These are phyloP conservation scores for Nerophis lumbriciformis DNA, from an alignment of 2,113 vertebrate genomes.

Conservation along the genomic window DNA sequence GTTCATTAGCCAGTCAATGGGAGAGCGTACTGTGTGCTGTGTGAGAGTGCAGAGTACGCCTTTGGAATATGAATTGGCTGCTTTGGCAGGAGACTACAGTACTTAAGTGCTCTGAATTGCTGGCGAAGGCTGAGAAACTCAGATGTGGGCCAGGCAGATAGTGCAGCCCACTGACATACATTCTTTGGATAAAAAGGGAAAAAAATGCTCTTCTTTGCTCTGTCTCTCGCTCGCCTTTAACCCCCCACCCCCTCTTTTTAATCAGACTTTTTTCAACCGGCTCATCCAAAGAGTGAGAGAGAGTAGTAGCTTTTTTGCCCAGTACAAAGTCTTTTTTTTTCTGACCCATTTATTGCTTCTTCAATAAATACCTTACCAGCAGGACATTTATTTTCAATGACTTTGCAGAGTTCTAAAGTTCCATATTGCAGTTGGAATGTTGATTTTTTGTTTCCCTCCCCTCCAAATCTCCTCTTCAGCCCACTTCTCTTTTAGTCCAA, in stretches of 20 bases:
- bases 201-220: conserved; percentile 19
- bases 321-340: conserved; percentile 2
- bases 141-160: conserved; percentile 47
- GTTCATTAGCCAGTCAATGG: conserved; percentile 43
- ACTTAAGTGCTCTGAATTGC: conserved; percentile 39
- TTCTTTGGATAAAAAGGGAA: conserved; percentile 51
- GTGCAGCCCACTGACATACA: conserved; percentile 65
- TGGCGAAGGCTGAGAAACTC: conserved; percentile 26
- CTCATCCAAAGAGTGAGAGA: conserved; percentile 36
- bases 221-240: neutral
- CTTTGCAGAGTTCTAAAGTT: conserved; percentile 17
- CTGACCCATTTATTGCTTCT: conserved; percentile 14
- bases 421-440: conserved; percentile 25
- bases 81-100: conserved; percentile 51
- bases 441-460: conserved; percentile 21
- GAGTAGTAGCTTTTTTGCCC: conserved; percentile 16
- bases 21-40: conserved; percentile 22
- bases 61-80: conserved; percentile 50
- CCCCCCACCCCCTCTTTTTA: conserved; percentile 46
- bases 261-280: conserved; percentile 45
- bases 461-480: conserved; percentile 23
- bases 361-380: neutral
- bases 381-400: conserved; percentile 34
- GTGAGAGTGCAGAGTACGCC: conserved; percentile 17
- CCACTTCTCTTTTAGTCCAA: conserved; percentile 25